Percentiles rank a stretch among this genome's conserved stretches.
phyloP scores from a whole-genome alignment of 2,888 invertebrate genomes.

The Luperina testacea region DNA sequence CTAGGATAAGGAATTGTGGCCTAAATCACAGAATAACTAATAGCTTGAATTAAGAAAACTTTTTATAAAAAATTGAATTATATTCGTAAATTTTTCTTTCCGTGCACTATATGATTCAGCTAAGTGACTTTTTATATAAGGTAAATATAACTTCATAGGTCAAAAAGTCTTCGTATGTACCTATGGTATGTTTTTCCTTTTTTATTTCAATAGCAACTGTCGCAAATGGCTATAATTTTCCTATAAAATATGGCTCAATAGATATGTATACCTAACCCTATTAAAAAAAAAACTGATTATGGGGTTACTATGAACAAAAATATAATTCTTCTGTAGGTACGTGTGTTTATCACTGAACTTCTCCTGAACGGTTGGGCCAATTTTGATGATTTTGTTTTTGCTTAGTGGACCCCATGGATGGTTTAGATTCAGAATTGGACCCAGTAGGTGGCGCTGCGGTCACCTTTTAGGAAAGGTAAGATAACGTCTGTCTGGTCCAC shows the following conservation, averaged over 20 bases:
- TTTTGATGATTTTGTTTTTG: too few species aligned
- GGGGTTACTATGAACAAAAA: background rate
- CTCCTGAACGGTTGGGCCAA: background rate
- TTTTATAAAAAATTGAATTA: too few species aligned
- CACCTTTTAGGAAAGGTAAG: background rate
- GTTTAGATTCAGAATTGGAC: background rate
- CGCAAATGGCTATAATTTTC: background rate
- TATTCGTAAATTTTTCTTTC: too few species aligned
- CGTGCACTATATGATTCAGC: too few species aligned
- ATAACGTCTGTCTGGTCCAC: background rate
- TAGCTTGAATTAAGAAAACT: too few species aligned
- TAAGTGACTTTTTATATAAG: too few species aligned
- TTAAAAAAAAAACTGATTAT: background rate
- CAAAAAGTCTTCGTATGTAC: too few species aligned
- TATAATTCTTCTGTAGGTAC: too few species aligned
- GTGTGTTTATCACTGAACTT: background rate
- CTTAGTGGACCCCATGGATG: background rate
- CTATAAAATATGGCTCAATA: background rate
- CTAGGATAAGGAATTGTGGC: too few species aligned
- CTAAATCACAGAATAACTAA: too few species aligned
- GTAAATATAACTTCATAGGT: too few species aligned
- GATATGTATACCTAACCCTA: too few species aligned
- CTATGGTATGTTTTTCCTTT: background rate
- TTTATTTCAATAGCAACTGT: background rate
- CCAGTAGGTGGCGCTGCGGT: background rate